A percentile compares a stretch with the other conserved stretches of the same genome.
Evolutionary conservation across 2,888 invertebrate genomes (phyloP).

Genomic region (Protodeltote pygarga): DNA sequence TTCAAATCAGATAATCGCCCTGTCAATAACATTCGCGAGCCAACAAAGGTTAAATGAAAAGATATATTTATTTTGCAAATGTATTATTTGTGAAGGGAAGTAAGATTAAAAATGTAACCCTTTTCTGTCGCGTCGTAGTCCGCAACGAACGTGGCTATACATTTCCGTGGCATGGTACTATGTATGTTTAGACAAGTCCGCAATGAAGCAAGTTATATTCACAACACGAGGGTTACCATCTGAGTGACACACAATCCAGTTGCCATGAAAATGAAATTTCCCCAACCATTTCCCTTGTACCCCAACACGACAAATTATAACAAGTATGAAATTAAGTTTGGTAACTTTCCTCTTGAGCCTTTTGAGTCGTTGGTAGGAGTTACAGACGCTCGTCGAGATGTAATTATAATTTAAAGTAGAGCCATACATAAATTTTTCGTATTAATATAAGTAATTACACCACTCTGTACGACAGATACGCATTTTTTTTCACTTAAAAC

Average conservation of each 20-base stretch:
- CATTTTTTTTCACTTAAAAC: conserved; percentile 27
- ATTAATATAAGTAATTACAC: conserved; percentile 40
- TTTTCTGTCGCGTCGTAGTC: conserved; percentile 16
- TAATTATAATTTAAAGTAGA: conserved; percentile 39
- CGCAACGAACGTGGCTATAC: conserved; percentile 6
- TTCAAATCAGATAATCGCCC: not conserved
- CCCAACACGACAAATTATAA: conserved; percentile 48
- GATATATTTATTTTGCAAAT: conserved; percentile 16
- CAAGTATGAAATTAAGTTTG: conserved; percentile 52
- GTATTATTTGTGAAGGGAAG: conserved; percentile 6
- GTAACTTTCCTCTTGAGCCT: conserved; percentile 34
- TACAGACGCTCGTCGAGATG: conserved; percentile 31
- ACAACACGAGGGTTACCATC: conserved; percentile 33
- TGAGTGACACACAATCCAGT: conserved; percentile 42
- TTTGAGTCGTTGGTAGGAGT: conserved; percentile 26
- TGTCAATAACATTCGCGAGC: conserved; percentile 17
- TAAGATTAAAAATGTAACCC: conserved; percentile 29
- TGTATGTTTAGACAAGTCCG: conserved; percentile 21
- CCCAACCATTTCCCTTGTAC: conserved; percentile 39
- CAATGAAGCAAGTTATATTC: conserved; percentile 46
- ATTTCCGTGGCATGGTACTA: conserved; percentile 1
- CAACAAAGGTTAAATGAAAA: conserved; percentile 9
- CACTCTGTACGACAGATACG: conserved; percentile 13
- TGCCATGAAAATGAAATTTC: conserved; percentile 50
- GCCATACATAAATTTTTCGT: conserved; percentile 26